Evolutionary conservation across 2,797 vertebrate species (phyloP).

Genomic region (Podarcis siculus): DNA sequence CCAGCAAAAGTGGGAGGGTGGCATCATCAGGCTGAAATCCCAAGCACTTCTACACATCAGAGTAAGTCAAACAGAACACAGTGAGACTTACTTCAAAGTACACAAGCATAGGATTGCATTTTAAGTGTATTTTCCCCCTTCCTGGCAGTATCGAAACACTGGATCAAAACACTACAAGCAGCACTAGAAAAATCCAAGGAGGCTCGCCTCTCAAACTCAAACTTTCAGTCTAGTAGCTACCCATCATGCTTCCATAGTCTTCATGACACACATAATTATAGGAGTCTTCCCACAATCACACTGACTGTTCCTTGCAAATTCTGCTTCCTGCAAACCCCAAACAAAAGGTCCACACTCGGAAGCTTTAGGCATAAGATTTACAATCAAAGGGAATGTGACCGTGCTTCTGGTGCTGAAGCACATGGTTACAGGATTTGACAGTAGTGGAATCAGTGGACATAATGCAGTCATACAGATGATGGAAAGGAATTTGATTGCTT

Average conservation of each 20-base stretch:
- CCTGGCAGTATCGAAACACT: neutral
- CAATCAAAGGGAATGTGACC: neutral
- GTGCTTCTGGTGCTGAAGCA: neutral
- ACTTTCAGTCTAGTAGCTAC: neutral
- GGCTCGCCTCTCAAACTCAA: neutral
- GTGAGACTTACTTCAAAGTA: neutral
- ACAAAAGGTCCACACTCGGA: neutral
- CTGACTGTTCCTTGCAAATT: neutral
- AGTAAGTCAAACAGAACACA: neutral
- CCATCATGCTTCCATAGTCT: neutral
- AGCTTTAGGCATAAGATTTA: neutral
- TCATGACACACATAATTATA: neutral
- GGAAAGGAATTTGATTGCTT: slow-evolving; percentile 8
- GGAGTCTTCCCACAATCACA: slow-evolving; percentile 1
- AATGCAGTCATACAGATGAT: slow-evolving; percentile 5
- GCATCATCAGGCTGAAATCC: neutral
- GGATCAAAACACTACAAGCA: neutral
- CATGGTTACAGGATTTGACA: neutral
- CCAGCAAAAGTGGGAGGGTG: neutral
- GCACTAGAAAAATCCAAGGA: neutral
- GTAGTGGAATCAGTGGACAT: neutral
- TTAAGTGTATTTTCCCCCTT: neutral
- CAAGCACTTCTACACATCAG: neutral
- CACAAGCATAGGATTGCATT: neutral
- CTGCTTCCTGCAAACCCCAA: neutral